Evolutionary conservation across 2,113 vertebrate species (phyloP).

Genomic region (Eretmochelys imbricata): DNA sequence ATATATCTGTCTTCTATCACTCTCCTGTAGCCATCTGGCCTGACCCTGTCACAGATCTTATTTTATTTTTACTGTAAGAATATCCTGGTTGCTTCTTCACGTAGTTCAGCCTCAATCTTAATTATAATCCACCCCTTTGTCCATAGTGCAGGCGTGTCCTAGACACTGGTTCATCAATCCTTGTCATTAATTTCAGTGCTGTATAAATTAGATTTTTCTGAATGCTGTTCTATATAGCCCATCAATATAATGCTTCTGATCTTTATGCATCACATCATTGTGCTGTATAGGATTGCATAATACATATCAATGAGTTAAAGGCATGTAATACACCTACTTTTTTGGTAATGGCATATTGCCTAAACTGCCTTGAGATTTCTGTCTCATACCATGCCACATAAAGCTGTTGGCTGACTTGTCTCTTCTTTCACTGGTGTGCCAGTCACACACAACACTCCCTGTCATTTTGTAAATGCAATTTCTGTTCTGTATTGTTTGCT

Average conservation of each 20-base stretch:
- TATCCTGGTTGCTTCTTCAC: background rate
- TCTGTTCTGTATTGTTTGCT: background rate
- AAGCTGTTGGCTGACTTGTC: background rate
- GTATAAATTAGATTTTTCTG: background rate
- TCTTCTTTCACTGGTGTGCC: background rate
- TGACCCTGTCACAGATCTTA: background rate
- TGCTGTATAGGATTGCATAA: background rate
- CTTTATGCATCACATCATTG: background rate
- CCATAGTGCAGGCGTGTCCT: fast-evolving
- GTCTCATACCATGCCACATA: background rate
- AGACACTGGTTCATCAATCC: background rate
- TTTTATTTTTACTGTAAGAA: background rate
- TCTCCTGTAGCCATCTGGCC: too few relatives aligned
- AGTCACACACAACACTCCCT: fast-evolving
- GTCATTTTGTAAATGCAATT: background rate
- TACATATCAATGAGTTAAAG: background rate
- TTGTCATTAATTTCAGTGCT: background rate
- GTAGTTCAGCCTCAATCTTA: background rate
- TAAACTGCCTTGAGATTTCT: background rate
- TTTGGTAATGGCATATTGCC: background rate
- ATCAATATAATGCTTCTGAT: background rate
- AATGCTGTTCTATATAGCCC: background rate
- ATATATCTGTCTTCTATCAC: too few relatives aligned
- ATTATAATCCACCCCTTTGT: background rate
- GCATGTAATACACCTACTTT: background rate